Evolutionary conservation across 2,113 vertebrate genomes (phyloP).

Genomic region (Elachura formosa): DNA sequence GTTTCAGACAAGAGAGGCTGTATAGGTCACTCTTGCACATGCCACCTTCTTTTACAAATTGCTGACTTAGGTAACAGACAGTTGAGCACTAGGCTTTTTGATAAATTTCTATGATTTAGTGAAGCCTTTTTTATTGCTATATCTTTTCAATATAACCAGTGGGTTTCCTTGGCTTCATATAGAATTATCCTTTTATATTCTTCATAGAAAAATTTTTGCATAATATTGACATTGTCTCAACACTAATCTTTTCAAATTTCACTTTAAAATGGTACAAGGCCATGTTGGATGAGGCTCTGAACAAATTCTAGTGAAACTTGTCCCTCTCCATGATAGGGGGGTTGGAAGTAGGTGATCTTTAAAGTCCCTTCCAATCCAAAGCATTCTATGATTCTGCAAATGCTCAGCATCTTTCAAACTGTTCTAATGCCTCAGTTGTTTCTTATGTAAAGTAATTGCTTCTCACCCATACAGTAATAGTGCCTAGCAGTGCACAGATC

Average conservation of each 20-base stretch:
- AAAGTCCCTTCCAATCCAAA: not conserved
- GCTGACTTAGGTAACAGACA: not conserved
- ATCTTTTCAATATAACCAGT: not conserved
- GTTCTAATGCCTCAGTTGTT: not conserved
- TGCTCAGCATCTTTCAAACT: not conserved
- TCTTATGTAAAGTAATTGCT: not conserved
- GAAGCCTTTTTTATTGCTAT: not conserved
- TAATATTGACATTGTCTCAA: not conserved
- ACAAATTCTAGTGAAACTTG: not conserved
- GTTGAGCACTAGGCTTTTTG: not conserved
- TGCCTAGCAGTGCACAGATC: not conserved
- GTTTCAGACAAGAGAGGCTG: not conserved
- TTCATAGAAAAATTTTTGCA: not conserved
- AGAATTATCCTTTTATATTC: not conserved
- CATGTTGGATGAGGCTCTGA: not conserved
- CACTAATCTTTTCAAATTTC: not conserved
- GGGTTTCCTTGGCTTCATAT: not conserved
- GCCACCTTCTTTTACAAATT: not conserved
- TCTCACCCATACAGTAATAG: not conserved
- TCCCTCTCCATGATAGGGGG: not conserved
- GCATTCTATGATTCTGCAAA: not conserved
- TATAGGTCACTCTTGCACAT: not conserved
- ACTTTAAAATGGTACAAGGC: not conserved
- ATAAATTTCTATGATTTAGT: not conserved
- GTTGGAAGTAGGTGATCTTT: not conserved